Evolutionary conservation across 2,797 vertebrate genomes (phyloP).

Genomic region (Cyprinodon diabolis): DNA sequence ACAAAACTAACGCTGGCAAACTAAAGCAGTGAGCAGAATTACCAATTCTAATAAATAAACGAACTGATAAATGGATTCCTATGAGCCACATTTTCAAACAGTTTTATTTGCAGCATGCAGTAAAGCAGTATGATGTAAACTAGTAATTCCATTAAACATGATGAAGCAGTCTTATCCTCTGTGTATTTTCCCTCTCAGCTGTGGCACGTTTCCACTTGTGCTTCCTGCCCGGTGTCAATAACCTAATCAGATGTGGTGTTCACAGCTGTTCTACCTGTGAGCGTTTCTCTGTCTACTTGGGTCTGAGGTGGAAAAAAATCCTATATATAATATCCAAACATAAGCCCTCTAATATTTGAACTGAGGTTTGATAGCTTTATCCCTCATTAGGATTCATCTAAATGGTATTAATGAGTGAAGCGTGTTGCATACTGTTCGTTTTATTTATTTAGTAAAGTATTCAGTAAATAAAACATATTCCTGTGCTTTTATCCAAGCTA

Average conservation of each 20-base stretch:
- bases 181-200: constrained; percentile 52
- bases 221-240: constrained; percentile 69
- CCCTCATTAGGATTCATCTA: background rate
- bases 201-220: constrained; percentile 62
- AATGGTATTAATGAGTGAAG: background rate
- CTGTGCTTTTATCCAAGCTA: too few relatives aligned
- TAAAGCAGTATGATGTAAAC: constrained; percentile 49
- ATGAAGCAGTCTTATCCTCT: constrained; percentile 52
- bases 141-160: constrained; percentile 51
- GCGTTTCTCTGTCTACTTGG: constrained; percentile 14
- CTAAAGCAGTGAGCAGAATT: constrained; percentile 33
- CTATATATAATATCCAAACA: background rate
- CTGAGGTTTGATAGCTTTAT: background rate
- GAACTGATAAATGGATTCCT: constrained; percentile 27
- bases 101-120: constrained; percentile 27
- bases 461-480: too few relatives aligned
- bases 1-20: constrained; percentile 50
- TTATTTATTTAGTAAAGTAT: background rate
- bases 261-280: constrained; percentile 59
- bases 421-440: background rate
- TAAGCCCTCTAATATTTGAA: background rate
- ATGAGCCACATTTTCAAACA: constrained; percentile 28
- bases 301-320: constrained; percentile 1
- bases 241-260: constrained; percentile 61
- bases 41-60: constrained; percentile 35